These are phyloP conservation scores for Ellobium chinense DNA, from an alignment of 2,888 invertebrate genomes.

Conservation along the genomic window DNA sequence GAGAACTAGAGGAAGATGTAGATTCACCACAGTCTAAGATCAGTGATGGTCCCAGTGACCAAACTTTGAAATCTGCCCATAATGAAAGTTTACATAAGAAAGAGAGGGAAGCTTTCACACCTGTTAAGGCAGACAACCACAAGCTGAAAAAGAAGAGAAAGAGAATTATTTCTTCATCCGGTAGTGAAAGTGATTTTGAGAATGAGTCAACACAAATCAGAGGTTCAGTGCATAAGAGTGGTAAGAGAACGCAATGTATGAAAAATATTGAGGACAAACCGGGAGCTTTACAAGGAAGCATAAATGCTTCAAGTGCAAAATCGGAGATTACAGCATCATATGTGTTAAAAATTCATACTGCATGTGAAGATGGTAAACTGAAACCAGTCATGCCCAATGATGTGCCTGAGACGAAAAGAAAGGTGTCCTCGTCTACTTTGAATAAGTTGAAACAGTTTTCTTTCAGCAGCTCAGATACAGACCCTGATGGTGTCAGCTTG, in stretches of 20 bases:
- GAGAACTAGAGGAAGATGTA: not conserved
- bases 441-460: slow-evolving; percentile 50
- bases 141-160: slow-evolving; percentile 10
- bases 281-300: not conserved
- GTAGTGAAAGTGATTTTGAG: not conserved
- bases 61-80: too few species aligned
- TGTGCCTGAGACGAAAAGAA: not conserved
- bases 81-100: not conserved
- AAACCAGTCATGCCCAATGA: not conserved
- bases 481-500: not conserved
- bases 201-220: not conserved
- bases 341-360: not conserved
- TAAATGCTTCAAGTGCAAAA: not conserved
- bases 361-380: not conserved
- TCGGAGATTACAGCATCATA: not conserved
- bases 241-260: too few species aligned
- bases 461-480: slow-evolving; percentile 21
- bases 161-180: not conserved
- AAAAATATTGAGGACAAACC: too few species aligned
- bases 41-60: not conserved
- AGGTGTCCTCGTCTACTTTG: slow-evolving; percentile 37
- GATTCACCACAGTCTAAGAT: not conserved
- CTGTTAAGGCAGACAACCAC: too few species aligned
- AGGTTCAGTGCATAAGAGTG: too few species aligned
- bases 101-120: too few species aligned